Base-by-base conservation (phyloP, 2,888 invertebrate species). In the Lasiommata megera region DNA sequence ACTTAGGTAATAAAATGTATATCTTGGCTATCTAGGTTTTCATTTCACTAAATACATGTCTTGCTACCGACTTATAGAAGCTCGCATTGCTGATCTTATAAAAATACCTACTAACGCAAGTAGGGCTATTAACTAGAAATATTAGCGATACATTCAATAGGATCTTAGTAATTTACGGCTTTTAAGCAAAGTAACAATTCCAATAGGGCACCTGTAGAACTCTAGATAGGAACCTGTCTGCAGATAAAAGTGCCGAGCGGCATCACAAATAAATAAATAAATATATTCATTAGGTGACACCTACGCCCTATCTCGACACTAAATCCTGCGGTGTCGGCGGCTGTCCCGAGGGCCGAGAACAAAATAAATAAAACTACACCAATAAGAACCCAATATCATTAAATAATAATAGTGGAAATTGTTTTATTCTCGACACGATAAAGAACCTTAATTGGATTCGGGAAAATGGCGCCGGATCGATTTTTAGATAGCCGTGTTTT, bases 261-360 rank as follows among this genome's bases (percentile, higher is more conserved):
- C 74, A 70, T 72, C 79, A 80, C 80, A 88, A 89, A 88, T 88
- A 89, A 88, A 86, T 88, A 87, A 89, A 88, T 89, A 89, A 88
- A 86, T 88, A 87, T 88, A 88, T 89, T 90, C 89, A 90, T 89
- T 90, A 89, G 85, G 82, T 79, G 82, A 89, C 90, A 88, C 89
- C 90, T 87, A 89, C 89, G 82, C 82, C 72, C 65, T 87, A 88
- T 89, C 88, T 79, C 74, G 78, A 76, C 80, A 85, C 82, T 90
- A 90, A 90, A 90, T 89, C 87, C 87, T 83, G 77, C 76, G 68
- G 69, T 76, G 82, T 82, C 84, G 82, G 80, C 80, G 82, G 75
- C 84, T 80, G 85, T 84, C 83, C 74, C 67, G 69, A 73, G 74
- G 73, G 76, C 73, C 75, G 71, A 70, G 70, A 70, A 69, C 63